phyloP scores from a whole-genome alignment of 2,888 invertebrate species.

The Oscheius onirici region DNA sequence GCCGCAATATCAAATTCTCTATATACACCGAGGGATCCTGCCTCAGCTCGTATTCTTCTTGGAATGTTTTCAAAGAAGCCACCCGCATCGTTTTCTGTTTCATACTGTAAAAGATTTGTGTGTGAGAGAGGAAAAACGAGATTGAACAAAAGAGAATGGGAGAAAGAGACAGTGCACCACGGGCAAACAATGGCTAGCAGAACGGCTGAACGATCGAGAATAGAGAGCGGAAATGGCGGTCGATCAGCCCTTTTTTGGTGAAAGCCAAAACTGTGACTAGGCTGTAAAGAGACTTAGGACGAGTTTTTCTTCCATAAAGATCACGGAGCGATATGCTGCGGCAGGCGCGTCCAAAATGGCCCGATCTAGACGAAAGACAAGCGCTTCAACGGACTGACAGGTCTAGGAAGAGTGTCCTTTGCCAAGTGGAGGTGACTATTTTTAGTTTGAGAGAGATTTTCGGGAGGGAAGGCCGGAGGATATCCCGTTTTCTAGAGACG shows the following conservation, averaged over 20 bases:
- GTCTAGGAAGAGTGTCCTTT: too few species aligned
- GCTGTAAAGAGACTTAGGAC: not conserved
- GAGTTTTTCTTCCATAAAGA: too few species aligned
- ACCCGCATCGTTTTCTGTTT: slow-evolving; percentile 20
- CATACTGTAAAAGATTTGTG: not conserved
- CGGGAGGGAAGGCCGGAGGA: too few species aligned
- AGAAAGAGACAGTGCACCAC: slow-evolving; percentile 6
- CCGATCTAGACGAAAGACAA: too few species aligned
- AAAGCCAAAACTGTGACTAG: not conserved
- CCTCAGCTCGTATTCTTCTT: slow-evolving; percentile 22
- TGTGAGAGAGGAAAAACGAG: not conserved
- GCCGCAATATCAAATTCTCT: slow-evolving; percentile 44
- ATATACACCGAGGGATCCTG: slow-evolving; percentile 35
- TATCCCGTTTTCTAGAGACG: too few species aligned
- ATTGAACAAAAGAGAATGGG: not conserved
- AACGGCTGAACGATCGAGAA: slow-evolving; percentile 1
- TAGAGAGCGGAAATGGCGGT: not conserved
- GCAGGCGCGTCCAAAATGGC: too few species aligned
- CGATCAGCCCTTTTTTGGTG: not conserved
- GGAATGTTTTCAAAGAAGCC: slow-evolving; percentile 25
- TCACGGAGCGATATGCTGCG: too few species aligned
- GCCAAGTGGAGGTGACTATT: too few species aligned
- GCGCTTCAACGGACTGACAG: too few species aligned
- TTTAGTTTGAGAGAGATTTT: too few species aligned
- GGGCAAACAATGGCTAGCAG: slow-evolving; percentile 2